Percentiles rank a stretch among this genome's conserved stretches.
These are phyloP conservation scores for Sinhomidia bicolor DNA, from an alignment of 2,888 invertebrate genomes.

Conservation along the genomic window DNA sequence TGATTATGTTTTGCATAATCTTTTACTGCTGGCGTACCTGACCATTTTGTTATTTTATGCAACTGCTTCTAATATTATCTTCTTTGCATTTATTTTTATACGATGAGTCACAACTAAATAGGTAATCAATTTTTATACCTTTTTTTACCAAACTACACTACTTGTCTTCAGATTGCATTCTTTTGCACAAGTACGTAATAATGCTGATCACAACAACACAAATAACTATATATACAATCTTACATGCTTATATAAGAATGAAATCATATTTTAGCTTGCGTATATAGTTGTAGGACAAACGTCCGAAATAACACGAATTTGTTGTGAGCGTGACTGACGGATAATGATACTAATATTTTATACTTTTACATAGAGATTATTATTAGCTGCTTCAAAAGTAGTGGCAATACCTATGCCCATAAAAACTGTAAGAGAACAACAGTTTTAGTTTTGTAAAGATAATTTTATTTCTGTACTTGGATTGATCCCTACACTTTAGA, in stretches of 20 bases:
- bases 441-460: background rate
- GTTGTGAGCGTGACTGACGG: background rate
- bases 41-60: background rate
- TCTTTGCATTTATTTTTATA: background rate
- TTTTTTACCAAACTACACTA: background rate
- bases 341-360: background rate
- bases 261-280: slow-evolving; percentile 31
- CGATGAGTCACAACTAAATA: background rate
- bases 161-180: background rate
- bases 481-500: background rate
- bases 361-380: background rate
- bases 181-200: background rate
- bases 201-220: background rate
- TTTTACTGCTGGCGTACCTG: no score
- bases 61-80: background rate
- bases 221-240: background rate
- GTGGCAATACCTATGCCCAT: background rate
- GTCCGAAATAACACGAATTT: slow-evolving; percentile 12
- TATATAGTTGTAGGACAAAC: background rate
- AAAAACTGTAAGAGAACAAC: background rate
- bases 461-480: background rate
- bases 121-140: background rate
- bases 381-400: no score
- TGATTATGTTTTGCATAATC: background rate
- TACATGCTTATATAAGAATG: background rate